phyloP scores from a whole-genome alignment of 2,888 invertebrate species.

The Cheiracanthium punctorium region DNA sequence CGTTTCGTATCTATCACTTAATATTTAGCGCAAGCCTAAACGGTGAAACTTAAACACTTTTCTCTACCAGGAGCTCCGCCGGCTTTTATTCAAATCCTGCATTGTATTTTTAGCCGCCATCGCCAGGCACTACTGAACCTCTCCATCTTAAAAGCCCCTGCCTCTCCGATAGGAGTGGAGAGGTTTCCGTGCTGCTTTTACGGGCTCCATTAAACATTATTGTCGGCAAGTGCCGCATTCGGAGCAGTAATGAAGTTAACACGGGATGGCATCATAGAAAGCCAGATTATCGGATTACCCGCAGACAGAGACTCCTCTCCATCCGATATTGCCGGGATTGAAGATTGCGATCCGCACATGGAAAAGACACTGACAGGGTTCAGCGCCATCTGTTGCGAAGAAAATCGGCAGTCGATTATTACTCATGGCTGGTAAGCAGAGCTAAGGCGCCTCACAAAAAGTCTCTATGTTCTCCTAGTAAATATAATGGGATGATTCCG shows the following conservation, averaged over 20 bases:
- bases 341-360: slow-evolving; percentile 3
- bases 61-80: neutral
- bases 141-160: slow-evolving; percentile 2
- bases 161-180: slow-evolving; percentile 8
- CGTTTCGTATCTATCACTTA: slow-evolving; percentile 6
- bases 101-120: neutral
- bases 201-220: slow-evolving; percentile 69
- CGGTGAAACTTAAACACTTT: slow-evolving; percentile 15
- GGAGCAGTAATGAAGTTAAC: slow-evolving; percentile 65
- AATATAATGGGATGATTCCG: too few relatives aligned
- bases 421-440: too few relatives aligned
- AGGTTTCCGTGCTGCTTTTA: slow-evolving; percentile 50
- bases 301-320: slow-evolving; percentile 26
- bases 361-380: neutral
- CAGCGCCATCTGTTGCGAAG: neutral
- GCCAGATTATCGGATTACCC: slow-evolving; percentile 67
- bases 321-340: slow-evolving; percentile 21
- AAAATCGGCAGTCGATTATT: too few relatives aligned
- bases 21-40: neutral
- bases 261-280: slow-evolving; percentile 67
- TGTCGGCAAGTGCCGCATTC: slow-evolving; percentile 65
- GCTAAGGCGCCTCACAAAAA: too few relatives aligned
- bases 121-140: neutral
- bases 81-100: slow-evolving; percentile 8
- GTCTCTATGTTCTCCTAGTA: too few relatives aligned